Conservation (phyloP, 2,888 invertebrate species). For the Apotomis turbidana region DNA sequence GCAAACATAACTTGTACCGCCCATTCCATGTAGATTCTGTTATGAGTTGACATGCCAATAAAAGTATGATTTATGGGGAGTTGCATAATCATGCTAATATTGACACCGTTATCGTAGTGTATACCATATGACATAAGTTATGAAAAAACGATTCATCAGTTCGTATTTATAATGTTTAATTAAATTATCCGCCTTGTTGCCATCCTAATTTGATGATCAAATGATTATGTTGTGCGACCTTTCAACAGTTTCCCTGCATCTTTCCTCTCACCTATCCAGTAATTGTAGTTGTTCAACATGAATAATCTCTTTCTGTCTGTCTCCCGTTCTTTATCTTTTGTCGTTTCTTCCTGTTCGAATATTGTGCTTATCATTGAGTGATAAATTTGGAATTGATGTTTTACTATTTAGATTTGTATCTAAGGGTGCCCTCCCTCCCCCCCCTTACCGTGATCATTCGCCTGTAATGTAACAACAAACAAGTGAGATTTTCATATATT, state of each 20-base stretch:
- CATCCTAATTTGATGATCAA: not conserved
- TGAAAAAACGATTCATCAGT: not conserved
- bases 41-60: constrained; percentile 26
- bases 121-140: constrained; percentile 22
- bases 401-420: no score
- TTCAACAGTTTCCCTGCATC: no score
- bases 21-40: not conserved
- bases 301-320: not conserved
- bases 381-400: no score
- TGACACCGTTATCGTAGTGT: constrained; percentile 17
- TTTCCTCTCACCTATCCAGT: no score
- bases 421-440: no score
- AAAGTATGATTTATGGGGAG: constrained; percentile 23
- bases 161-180: not conserved
- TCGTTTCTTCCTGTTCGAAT: not conserved
- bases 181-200: not conserved
- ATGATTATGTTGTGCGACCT: no score
- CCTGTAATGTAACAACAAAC: no score
- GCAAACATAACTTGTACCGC: not conserved
- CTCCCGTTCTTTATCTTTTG: not conserved
- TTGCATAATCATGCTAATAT: constrained; percentile 35
- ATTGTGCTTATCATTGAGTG: no score
- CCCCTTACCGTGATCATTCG: no score
- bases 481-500: no score
- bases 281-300: no score